Evolutionary conservation across 2,113 vertebrate species (phyloP).

Genomic region (Taurulus bubalis): DNA sequence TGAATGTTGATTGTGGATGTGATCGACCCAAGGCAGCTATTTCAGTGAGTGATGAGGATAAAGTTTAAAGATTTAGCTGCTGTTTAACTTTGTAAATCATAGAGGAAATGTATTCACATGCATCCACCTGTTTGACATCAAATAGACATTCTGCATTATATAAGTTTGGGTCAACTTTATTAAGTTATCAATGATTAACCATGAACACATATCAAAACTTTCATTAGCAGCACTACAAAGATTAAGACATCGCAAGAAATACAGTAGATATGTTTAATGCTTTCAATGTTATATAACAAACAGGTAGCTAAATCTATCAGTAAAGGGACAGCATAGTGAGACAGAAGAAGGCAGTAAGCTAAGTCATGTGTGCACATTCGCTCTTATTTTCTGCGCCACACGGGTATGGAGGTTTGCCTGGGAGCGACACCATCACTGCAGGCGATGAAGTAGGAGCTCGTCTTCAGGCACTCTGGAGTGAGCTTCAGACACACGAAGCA

Average conservation of each 20-base stretch:
- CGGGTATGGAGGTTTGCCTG: conserved; percentile 77
- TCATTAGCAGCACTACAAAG: background rate
- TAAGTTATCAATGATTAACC: background rate
- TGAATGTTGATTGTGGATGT: too few relatives aligned
- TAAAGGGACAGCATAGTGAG: too few relatives aligned
- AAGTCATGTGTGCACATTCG: background rate
- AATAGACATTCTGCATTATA: background rate
- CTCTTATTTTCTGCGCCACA: conserved; percentile 67
- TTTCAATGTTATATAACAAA: background rate
- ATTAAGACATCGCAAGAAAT: background rate
- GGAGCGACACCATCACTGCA: conserved; percentile 77
- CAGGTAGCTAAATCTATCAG: background rate
- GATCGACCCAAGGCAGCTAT: too few relatives aligned
- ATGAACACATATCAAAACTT: background rate
- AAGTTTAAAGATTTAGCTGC: background rate
- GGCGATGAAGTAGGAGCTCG: conserved; percentile 63
- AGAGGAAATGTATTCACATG: background rate
- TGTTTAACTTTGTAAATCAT: background rate
- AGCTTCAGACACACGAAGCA: conserved; percentile 84
- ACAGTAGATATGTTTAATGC: background rate
- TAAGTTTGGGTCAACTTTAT: conserved; percentile 5
- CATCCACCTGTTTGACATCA: background rate
- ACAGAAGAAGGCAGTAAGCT: background rate
- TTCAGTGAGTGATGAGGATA: too few relatives aligned
- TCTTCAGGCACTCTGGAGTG: conserved; percentile 62